Percentiles rank a stretch among this genome's conserved stretches.
Evolutionary conservation across 1,140 invertebrate genomes (phyloP).

Genomic region (Drosophila setifemur): DNA sequence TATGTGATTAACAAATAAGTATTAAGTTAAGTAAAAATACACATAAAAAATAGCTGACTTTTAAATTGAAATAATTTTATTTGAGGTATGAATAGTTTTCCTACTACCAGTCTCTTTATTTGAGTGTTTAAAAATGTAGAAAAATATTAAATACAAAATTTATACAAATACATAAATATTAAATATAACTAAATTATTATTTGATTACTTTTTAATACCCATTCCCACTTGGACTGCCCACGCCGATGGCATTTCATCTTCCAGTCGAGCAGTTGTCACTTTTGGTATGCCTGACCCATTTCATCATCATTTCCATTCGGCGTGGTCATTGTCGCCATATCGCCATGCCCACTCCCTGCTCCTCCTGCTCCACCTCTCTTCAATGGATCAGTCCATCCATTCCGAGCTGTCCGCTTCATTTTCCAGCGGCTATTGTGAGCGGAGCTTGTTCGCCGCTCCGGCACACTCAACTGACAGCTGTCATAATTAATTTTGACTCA

Average conservation of each 20-base stretch:
- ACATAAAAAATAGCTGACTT: no score
- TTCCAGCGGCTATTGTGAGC: slow-evolving; percentile 18
- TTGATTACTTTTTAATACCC: no score
- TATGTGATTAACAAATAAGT: no score
- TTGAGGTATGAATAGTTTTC: no score
- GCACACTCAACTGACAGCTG: slow-evolving; percentile 74
- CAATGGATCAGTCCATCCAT: slow-evolving; percentile 14
- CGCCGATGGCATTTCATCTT: slow-evolving; percentile 27
- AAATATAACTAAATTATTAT: no score
- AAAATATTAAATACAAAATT: no score
- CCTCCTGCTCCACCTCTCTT: slow-evolving; percentile 4
- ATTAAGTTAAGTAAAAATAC: no score
- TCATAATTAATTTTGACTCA: slow-evolving; percentile 77
- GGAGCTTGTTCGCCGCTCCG: slow-evolving; percentile 33
- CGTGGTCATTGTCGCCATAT: slow-evolving; percentile 44
- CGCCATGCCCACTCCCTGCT: slow-evolving; percentile 7
- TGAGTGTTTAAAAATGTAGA: no score
- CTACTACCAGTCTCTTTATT: no score
- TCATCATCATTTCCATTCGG: slow-evolving; percentile 52
- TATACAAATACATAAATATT: no score
- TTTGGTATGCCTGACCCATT: slow-evolving; percentile 74
- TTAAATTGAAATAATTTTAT: no score
- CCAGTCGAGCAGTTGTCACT: slow-evolving; percentile 55
- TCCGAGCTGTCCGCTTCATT: slow-evolving; percentile 15
- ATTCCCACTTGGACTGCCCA: slow-evolving; percentile 10